Conservation (phyloP, 2,797 vertebrate species). For the Syndactyla subalaris region DNA sequence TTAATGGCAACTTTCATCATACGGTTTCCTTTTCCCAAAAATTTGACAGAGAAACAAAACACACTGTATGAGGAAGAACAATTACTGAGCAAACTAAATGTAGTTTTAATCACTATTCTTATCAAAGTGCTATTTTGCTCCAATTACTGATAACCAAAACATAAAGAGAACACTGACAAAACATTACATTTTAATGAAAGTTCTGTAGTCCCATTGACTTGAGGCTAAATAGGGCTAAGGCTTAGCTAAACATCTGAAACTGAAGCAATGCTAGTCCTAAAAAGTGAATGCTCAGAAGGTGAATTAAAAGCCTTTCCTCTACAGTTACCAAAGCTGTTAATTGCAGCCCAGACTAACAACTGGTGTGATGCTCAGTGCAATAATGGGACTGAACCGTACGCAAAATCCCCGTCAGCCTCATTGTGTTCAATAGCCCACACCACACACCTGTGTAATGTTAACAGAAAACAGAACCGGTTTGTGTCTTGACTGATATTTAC, state of each 20-base stretch:
- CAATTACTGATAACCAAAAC: not conserved
- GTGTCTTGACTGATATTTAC: not conserved
- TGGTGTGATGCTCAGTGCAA: not conserved
- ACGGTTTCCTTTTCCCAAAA: not conserved
- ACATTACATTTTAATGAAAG: not conserved
- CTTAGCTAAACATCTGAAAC: not conserved
- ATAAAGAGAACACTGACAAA: not conserved
- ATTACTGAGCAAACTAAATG: not conserved
- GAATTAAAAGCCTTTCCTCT: not conserved
- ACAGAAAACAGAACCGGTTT: not conserved
- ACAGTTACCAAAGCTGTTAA: not conserved
- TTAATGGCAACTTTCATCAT: not conserved
- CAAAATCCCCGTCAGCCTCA: not conserved
- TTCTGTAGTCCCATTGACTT: not conserved
- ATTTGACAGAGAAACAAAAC: not conserved
- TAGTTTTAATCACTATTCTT: not conserved
- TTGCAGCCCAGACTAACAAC: not conserved
- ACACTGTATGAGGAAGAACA: not conserved
- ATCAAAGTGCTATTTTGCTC: not conserved
- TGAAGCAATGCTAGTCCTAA: not conserved
- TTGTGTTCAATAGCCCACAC: not conserved
- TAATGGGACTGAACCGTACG: not conserved
- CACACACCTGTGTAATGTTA: not conserved
- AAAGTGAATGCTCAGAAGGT: not conserved
- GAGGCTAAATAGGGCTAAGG: not conserved